A percentile compares a stretch with the other conserved stretches of the same genome.
Conservation (phyloP, 1,140 invertebrate genomes). For the Danaus plexippus region DNA sequence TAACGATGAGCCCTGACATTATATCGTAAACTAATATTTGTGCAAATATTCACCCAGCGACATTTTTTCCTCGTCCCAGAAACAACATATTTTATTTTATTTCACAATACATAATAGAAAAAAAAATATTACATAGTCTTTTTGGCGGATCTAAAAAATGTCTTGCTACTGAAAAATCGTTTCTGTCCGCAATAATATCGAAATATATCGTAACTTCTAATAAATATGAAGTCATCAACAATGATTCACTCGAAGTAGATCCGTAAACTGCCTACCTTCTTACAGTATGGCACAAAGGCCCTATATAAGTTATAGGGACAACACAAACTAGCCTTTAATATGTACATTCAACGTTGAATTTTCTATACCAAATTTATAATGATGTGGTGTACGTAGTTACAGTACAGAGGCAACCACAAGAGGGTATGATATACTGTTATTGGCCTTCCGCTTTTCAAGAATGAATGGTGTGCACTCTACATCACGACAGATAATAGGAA, state of each 20-base stretch:
- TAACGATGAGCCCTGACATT: no score
- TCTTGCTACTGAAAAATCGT: no score
- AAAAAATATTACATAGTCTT: no score
- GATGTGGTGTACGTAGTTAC: conserved; percentile 14
- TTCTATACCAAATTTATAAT: neutral
- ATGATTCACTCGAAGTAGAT: conserved; percentile 23
- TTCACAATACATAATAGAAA: no score
- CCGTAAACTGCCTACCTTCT: conserved; percentile 16
- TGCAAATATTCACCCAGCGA: no score
- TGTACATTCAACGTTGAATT: neutral
- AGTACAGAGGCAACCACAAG: conserved; percentile 20
- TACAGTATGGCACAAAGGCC: conserved; percentile 5
- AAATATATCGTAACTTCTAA: conserved; percentile 21
- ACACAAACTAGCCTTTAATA: conserved; percentile 1
- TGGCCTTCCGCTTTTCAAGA: conserved; percentile 25
- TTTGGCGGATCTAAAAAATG: no score
- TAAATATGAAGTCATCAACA: conserved; percentile 27
- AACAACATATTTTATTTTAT: no score
- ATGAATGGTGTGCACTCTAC: conserved; percentile 23
- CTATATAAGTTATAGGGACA: neutral
- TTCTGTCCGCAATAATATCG: conserved; percentile 12
- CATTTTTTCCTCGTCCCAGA: no score
- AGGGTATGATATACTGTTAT: conserved; percentile 30
- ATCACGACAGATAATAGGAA: conserved; percentile 15
- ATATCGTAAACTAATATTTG: no score